These are phyloP conservation scores for Aromia moschata DNA, from an alignment of 2,888 invertebrate species.

Conservation along the genomic window DNA sequence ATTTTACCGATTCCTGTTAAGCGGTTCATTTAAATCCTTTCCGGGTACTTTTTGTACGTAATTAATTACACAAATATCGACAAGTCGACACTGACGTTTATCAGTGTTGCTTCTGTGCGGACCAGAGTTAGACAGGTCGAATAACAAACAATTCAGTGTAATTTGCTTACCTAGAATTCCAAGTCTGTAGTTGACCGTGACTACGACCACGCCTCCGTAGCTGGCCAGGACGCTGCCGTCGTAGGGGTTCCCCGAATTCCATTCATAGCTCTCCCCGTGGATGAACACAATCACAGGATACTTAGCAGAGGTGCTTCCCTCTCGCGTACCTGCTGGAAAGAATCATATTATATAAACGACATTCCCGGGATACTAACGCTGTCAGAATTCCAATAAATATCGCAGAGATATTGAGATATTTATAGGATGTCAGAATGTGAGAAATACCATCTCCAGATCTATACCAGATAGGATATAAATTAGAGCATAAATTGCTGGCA, in stretches of 20 bases:
- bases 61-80: too few relatives aligned
- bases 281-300: constrained; percentile 95
- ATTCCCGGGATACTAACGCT: constrained; percentile 18
- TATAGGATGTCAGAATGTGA: background rate
- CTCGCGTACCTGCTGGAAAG: constrained; percentile 65
- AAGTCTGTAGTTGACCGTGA: constrained; percentile 84
- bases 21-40: too few relatives aligned
- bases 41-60: too few relatives aligned
- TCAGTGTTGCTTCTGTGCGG: too few relatives aligned
- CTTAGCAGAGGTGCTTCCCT: constrained; percentile 65
- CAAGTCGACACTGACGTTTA: too few relatives aligned
- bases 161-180: constrained; percentile 78
- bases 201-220: constrained; percentile 88
- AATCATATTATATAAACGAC: constrained; percentile 31
- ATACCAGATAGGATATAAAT: background rate
- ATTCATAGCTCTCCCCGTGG: constrained; percentile 95
- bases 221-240: constrained; percentile 96
- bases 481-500: too few relatives aligned
- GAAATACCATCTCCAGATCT: constrained; percentile 4
- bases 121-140: too few relatives aligned
- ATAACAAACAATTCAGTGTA: constrained; percentile 40
- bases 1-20: too few relatives aligned
- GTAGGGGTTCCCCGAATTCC: constrained; percentile 98
- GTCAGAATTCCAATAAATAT: constrained; percentile 21
- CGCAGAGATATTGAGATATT: constrained; percentile 1